Conservation (phyloP, 2,888 invertebrate species). For the Epinotia bilunana region DNA sequence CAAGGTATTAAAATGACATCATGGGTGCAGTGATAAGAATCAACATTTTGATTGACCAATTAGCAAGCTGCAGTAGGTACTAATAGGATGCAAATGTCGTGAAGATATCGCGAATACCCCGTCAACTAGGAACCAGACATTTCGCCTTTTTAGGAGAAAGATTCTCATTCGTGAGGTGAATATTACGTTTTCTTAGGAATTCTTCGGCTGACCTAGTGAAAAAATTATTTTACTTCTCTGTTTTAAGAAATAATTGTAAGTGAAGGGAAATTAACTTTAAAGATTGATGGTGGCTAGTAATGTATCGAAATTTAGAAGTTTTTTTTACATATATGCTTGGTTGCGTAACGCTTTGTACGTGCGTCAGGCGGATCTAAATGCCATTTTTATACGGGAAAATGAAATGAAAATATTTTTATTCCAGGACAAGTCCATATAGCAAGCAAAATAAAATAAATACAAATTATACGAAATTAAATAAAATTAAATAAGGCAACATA, state of each 20-base stretch:
- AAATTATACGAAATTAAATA: no score
- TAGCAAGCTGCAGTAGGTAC: neutral
- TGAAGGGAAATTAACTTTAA: neutral
- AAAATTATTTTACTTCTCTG: neutral
- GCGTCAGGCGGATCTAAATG: no score
- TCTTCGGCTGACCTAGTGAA: constrained; percentile 7
- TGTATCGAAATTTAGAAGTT: neutral
- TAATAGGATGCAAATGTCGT: constrained; percentile 45
- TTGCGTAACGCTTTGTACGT: no score
- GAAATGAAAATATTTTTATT: no score
- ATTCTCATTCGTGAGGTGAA: constrained; percentile 51
- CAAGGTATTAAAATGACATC: constrained; percentile 21
- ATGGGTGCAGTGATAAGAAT: constrained; percentile 21
- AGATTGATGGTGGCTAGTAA: neutral
- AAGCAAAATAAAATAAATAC: no score
- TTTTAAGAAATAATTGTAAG: neutral
- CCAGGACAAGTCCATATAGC: no score
- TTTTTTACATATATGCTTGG: no score
- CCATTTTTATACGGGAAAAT: no score
- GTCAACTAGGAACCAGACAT: constrained; percentile 52
- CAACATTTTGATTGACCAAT: constrained; percentile 31
- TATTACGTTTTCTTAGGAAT: constrained; percentile 46
- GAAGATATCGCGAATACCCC: constrained; percentile 45
- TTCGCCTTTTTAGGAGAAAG: constrained; percentile 56
- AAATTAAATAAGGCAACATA: no score